Evolutionary conservation across 2,888 invertebrate species (phyloP).

Genomic region (Leptopilina drosophilae): DNA sequence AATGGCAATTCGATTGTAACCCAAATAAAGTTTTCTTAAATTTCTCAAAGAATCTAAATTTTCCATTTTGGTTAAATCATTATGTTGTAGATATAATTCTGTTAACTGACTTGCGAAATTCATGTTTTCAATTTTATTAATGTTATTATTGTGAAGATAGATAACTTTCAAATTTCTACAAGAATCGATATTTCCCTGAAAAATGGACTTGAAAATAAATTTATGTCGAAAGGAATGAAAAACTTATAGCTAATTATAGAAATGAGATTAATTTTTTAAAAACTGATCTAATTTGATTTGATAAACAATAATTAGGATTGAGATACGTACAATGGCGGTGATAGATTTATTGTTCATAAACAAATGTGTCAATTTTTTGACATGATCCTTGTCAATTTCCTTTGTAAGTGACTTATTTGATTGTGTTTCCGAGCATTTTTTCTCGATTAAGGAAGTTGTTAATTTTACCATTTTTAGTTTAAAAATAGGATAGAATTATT

Average conservation of each 20-base stretch:
- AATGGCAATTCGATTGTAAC: slow-evolving; percentile 83
- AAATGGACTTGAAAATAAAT: slow-evolving; percentile 10
- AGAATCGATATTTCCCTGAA: slow-evolving; percentile 72
- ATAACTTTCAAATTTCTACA: slow-evolving; percentile 80
- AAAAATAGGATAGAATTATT: too few relatives aligned
- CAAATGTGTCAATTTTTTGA: slow-evolving; percentile 76
- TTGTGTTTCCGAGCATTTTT: slow-evolving; percentile 64
- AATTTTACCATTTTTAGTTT: slow-evolving; percentile 66
- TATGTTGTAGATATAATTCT: slow-evolving; percentile 87
- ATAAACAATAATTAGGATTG: too few relatives aligned
- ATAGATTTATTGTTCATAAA: slow-evolving; percentile 81
- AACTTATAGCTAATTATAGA: too few relatives aligned
- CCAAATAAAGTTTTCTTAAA: slow-evolving; percentile 87
- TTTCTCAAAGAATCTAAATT: slow-evolving; percentile 82
- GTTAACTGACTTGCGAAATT: slow-evolving; percentile 82
- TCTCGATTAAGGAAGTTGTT: slow-evolving; percentile 66
- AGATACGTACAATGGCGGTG: slow-evolving; percentile 79
- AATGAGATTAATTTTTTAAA: too few relatives aligned
- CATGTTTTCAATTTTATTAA: slow-evolving; percentile 86
- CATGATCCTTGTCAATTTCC: slow-evolving; percentile 61
- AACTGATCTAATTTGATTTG: too few relatives aligned
- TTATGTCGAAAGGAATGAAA: background rate
- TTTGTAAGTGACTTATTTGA: slow-evolving; percentile 65
- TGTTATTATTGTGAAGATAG: slow-evolving; percentile 89
- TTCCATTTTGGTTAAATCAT: slow-evolving; percentile 85